These are phyloP conservation scores for Sinocyclocheilus rhinocerous DNA, from an alignment of 2,113 vertebrate genomes.

Conservation along the genomic window DNA sequence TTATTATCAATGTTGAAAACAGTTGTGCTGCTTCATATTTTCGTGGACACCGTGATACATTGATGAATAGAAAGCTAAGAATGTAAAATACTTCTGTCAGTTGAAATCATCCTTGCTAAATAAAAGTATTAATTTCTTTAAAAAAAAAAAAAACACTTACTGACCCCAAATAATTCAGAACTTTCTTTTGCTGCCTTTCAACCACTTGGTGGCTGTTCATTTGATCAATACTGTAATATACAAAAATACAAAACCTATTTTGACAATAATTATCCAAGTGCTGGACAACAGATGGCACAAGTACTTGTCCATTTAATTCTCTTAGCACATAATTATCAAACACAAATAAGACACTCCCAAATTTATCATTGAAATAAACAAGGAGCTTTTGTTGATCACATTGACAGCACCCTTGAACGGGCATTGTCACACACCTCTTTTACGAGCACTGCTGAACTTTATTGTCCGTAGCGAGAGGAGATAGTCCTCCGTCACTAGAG, in stretches of 20 bases:
- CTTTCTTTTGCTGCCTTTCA: constrained; percentile 15
- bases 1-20: neutral
- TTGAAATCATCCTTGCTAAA: too few relatives aligned
- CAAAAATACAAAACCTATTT: neutral
- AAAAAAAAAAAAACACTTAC: too few relatives aligned
- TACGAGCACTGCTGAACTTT: constrained; percentile 81
- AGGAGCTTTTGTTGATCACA: neutral
- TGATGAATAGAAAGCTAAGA: too few relatives aligned
- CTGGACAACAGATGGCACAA: constrained; percentile 4
- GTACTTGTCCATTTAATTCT: neutral
- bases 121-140: too few relatives aligned
- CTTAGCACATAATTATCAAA: neutral
- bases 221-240: neutral
- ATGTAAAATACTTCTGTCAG: too few relatives aligned
- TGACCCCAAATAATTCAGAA: neutral
- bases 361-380: constrained; percentile 15
- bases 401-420: constrained; percentile 3
- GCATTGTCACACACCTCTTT: constrained; percentile 59
- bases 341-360: neutral
- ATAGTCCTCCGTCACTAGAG: constrained; percentile 78
- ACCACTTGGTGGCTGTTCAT: neutral
- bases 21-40: neutral
- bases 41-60: neutral
- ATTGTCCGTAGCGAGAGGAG: constrained; percentile 85
- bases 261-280: neutral